Evolutionary conservation across 2,888 invertebrate genomes (phyloP).

Genomic region (Papilio elwesi): DNA sequence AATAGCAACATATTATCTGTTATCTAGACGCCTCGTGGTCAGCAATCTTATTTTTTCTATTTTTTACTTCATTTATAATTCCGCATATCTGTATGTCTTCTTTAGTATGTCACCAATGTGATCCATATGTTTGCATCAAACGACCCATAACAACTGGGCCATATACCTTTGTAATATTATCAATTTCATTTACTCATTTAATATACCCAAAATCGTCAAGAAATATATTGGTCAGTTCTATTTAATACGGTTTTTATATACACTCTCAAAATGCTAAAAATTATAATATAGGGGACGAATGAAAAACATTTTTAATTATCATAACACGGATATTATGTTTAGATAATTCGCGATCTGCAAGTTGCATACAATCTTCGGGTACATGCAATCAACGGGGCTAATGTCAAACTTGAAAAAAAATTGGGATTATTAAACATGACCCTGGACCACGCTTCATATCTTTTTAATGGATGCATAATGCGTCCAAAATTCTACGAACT

Average conservation of each 20-base stretch:
- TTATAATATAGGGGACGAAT: not conserved
- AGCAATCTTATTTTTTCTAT: too few species aligned
- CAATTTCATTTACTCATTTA: too few species aligned
- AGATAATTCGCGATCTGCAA: not conserved
- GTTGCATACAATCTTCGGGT: not conserved
- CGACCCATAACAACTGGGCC: too few species aligned
- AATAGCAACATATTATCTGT: too few species aligned
- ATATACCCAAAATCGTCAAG: too few species aligned
- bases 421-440: slow-evolving; percentile 6
- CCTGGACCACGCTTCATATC: not conserved
- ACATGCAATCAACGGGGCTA: slow-evolving; percentile 1
- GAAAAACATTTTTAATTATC: slow-evolving; percentile 2
- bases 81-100: too few species aligned
- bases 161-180: too few species aligned
- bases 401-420: not conserved
- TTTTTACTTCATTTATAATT: too few species aligned
- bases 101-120: too few species aligned
- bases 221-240: not conserved
- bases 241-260: not conserved
- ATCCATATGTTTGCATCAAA: too few species aligned
- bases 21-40: too few species aligned
- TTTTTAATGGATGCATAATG: not conserved
- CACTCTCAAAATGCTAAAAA: not conserved
- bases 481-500: not conserved
- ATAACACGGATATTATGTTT: not conserved